Evolutionary conservation across 1,140 invertebrate genomes (phyloP).

Genomic region (Ceratitis capitata): DNA sequence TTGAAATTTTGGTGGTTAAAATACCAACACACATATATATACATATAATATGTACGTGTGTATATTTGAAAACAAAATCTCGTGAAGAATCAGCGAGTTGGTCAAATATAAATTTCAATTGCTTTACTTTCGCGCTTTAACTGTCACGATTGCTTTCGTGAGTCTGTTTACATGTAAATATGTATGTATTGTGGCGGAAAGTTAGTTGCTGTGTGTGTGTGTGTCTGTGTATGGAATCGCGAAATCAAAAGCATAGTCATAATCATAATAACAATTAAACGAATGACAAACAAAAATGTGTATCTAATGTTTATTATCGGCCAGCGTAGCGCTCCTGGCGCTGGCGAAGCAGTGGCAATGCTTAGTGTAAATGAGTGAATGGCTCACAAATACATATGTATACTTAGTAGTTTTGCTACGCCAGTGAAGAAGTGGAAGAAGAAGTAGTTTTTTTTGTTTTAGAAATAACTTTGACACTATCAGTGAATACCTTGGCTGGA

Average conservation of each 20-base stretch:
- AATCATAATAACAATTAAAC: conserved; percentile 39
- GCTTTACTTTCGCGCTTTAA: conserved; percentile 17
- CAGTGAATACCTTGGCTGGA: no score
- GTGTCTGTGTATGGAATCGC: background rate
- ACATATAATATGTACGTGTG: no score
- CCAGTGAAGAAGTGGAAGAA: no score
- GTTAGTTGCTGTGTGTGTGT: no score
- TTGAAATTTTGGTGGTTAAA: no score
- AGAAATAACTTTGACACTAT: no score
- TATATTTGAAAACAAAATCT: background rate
- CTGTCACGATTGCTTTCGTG: background rate
- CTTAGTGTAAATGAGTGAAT: no score
- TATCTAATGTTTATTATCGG: conserved; percentile 31
- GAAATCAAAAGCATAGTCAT: conserved; percentile 29
- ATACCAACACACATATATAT: background rate
- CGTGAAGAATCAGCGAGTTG: background rate
- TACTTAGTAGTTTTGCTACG: no score
- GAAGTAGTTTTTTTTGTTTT: no score
- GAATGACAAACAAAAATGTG: conserved; percentile 35
- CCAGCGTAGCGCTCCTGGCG: background rate
- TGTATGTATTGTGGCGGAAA: background rate
- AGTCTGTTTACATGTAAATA: background rate
- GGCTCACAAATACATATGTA: no score
- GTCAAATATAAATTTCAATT: conserved; percentile 29
- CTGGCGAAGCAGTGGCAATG: background rate